Percentiles rank a stretch among this genome's conserved stretches.
Conservation (phyloP, 1,140 invertebrate species). For the Trichonephila clavata region DNA sequence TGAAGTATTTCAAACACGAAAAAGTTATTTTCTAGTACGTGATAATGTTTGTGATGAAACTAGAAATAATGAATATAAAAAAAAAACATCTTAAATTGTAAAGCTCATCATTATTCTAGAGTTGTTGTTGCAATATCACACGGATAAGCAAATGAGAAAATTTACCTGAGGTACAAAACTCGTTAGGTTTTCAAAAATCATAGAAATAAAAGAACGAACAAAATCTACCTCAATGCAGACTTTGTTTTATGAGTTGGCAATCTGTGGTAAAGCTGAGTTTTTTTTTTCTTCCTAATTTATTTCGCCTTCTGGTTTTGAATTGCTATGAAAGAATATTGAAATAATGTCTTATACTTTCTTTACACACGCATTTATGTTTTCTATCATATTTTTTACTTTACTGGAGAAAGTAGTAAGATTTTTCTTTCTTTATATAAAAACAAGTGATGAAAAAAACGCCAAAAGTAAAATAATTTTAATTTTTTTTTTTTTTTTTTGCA, state of each 20-base stretch:
- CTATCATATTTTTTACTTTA: no score
- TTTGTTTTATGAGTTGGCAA: background rate
- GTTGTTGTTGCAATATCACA: background rate
- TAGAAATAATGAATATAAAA: background rate
- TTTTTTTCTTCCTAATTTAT: no score
- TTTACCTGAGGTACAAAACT: constrained; percentile 43
- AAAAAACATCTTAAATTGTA: constrained; percentile 3
- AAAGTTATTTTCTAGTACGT: background rate
- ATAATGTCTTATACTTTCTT: no score
- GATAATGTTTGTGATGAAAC: background rate
- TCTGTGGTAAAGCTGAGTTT: background rate
- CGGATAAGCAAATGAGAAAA: constrained; percentile 61
- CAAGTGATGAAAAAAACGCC: no score
- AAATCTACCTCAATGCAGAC: background rate
- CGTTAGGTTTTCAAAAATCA: constrained; percentile 8
- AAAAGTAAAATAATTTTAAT: no score
- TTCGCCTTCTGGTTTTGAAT: no score
- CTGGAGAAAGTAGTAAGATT: no score
- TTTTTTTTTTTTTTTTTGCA: no score
- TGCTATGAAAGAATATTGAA: no score
- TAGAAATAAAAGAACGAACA: background rate
- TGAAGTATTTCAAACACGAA: background rate
- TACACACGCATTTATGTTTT: no score
- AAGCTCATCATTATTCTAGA: constrained; percentile 20
- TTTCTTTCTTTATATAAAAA: no score